Base-by-base conservation (phyloP, 1,140 invertebrate species). In the Drosophila insularis region DNA sequence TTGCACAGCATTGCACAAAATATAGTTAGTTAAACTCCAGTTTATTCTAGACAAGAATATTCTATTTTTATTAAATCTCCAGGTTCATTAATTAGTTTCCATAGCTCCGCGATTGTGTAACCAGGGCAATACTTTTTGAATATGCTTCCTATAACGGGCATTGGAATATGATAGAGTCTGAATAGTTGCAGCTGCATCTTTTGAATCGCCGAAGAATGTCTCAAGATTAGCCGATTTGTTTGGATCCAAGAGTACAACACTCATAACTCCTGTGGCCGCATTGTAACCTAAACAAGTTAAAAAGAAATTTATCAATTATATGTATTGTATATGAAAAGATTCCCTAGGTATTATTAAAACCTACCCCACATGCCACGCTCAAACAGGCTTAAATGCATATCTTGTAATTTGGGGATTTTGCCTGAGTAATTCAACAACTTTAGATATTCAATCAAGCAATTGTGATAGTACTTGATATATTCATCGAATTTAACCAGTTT, bases 401-500 rank as follows among this genome's bases (percentile, higher is more conserved):
- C 85, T 0, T 70, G 64, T 6, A 91, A 19, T 1, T 53, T 71
- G 6, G 90, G 90, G 8, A 90, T 1, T 2, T 39, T 10, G 60
- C 77, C 84, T 0, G 75, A 54, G 53, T 90, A 91, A 1, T 87
- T 85, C 0, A 91, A 58, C 5, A 85, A 55, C 10, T 71, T 76
- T 0, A 91, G 32, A 54, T 87, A 62, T 39, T 90, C 54, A 0
- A 66, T 53, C 3, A 91, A 68, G 31, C 68, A 71, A 17, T 90
- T 75, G 43, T 91, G 76, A 39, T 91, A 91, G 35, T 69, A 76
- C 63, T 87, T 90, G 5, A 91, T 59, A 19, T 87, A 81, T 19
- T 89, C 79, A 46, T 91, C 85, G 39, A 91, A 91, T 21, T 90
- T 78, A n/a, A 65, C 71, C 2, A 91, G n/a, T 37, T 91, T 91